phyloP scores from a whole-genome alignment of 1,140 invertebrate species.

The Procambarus virginalis region DNA sequence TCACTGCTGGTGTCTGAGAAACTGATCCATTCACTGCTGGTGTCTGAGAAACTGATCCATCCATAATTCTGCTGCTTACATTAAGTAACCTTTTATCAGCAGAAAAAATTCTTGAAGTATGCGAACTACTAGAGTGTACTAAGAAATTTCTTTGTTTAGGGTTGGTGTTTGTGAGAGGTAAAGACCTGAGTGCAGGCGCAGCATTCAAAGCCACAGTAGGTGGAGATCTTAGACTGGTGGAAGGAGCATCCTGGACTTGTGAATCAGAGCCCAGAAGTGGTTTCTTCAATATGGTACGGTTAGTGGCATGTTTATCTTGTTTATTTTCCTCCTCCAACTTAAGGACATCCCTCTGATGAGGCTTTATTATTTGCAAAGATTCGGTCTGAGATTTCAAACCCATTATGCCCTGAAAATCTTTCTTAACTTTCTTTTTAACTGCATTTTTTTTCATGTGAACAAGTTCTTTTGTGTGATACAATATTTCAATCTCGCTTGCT shows the following conservation, averaged over 20 bases:
- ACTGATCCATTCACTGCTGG: too few species aligned
- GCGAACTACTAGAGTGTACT: neutral
- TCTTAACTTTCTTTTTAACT: neutral
- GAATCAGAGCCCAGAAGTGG: neutral
- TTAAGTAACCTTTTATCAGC: neutral
- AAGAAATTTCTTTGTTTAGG: neutral
- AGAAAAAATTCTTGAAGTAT: neutral
- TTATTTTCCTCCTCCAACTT: neutral
- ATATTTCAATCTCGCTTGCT: neutral
- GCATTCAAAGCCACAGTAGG: neutral
- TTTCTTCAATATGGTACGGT: too few species aligned
- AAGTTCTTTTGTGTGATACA: neutral
- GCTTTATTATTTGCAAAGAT: neutral
- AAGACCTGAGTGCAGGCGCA: neutral
- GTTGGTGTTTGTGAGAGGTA: neutral
- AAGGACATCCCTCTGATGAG: neutral
- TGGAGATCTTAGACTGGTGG: neutral
- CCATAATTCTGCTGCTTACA: neutral
- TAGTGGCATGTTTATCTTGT: neutral
- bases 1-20: too few species aligned
- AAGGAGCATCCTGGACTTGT: neutral
- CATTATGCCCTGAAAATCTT: neutral
- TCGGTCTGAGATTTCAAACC: neutral
- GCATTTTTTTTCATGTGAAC: neutral
- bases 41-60: neutral